Base-by-base conservation (phyloP, 2,113 vertebrate genomes). In the Pandion haliaetus region DNA sequence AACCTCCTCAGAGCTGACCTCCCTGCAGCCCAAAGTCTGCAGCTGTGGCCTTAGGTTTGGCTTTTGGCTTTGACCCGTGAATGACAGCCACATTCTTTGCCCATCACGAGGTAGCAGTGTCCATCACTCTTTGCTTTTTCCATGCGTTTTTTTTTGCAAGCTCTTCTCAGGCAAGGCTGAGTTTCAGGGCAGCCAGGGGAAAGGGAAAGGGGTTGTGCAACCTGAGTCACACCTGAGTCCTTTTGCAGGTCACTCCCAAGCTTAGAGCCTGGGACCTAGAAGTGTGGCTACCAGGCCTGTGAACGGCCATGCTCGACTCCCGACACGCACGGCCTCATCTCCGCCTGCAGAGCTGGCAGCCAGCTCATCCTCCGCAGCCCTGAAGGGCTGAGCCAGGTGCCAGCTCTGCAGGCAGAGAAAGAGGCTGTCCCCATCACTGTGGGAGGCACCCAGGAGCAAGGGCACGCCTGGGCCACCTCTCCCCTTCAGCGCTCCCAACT, bases 341-440 rank as follows among this genome's bases (percentile, higher is more conserved):
- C 44, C 5, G 12, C 44, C 65, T 44, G 84, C 84, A 87, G 58
- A 76, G 40, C 47, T 69, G 70, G 77, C 59, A 89, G 65, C 23
- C 44, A 36, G 36, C 58, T 94, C 65, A 63, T 29, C 61, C 52
- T 85, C 40, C 3, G 2, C 52, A 45, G 61, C 50, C 65, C 40
- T 4, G 4, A 45, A 72, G 50, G 29, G 20, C 61, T 44, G 52
- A 84, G 63, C 52, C 38, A 84, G 44, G 45, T 52, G 81, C 57
- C 81, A 93, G 49, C 74, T 93, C 82, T 70, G 70, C 79, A 80
- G 58, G 38, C 74, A 93, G 58, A 44, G 52, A 12, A 9, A 7
- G 25, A 26, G 36, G 18, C 69, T 69, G 57, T 62, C 19, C 38
- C 10, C 23, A 45, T 28, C 0, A 0, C 40, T 77, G 24, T 44